Conservation (phyloP, 2,888 invertebrate species). For the Xanthia icteritia region DNA sequence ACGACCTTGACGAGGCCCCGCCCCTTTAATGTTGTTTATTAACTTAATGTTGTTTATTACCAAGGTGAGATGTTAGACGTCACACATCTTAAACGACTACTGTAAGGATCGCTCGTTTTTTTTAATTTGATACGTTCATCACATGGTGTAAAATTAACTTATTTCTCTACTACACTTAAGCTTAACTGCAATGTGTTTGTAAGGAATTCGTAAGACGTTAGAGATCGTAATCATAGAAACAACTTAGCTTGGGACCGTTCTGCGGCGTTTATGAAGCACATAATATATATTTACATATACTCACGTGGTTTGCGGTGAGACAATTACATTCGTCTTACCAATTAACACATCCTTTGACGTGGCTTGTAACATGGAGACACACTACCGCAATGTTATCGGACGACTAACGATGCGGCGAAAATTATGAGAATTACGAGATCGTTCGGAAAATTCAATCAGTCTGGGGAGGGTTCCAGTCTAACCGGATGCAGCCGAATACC, state of each 20-base stretch:
- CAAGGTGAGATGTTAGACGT: too few species aligned
- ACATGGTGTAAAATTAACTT: not conserved
- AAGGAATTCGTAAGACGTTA: not conserved
- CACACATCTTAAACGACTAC: too few species aligned
- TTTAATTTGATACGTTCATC: too few species aligned
- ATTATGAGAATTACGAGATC: not conserved
- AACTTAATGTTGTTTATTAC: too few species aligned
- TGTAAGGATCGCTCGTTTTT: too few species aligned
- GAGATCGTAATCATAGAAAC: not conserved
- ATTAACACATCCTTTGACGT: constrained; percentile 29
- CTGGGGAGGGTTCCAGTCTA: not conserved
- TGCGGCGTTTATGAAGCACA: not conserved
- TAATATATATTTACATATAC: not conserved
- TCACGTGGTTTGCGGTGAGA: constrained; percentile 31
- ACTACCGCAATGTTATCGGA: not conserved
- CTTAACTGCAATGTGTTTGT: not conserved
- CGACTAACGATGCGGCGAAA: not conserved
- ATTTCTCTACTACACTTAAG: not conserved
- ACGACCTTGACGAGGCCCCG: too few species aligned
- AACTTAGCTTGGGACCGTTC: not conserved
- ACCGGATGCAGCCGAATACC: too few species aligned
- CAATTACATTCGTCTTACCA: constrained; percentile 31
- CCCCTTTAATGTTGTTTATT: too few species aligned
- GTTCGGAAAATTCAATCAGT: not conserved
- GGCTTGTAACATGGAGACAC: not conserved